A percentile compares a stretch with the other conserved stretches of the same genome.
Evolutionary conservation across 2,888 invertebrate species (phyloP).

Genomic region (Stenodera caucasica): DNA sequence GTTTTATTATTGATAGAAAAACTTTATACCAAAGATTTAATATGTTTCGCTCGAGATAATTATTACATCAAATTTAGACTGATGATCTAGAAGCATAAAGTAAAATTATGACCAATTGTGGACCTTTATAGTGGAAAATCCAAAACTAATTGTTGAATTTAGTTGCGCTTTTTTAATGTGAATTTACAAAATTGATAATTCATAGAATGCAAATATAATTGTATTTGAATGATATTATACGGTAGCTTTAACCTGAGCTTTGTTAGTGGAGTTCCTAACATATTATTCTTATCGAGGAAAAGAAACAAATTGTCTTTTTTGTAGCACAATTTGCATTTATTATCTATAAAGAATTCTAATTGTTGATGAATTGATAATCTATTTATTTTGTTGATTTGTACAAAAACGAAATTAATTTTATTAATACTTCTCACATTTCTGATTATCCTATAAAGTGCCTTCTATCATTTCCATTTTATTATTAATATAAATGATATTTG

Average conservation of each 20-base stretch:
- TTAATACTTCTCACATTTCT: conserved; percentile 11
- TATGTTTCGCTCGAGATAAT: conserved; percentile 4
- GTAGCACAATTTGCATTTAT: conserved; percentile 8
- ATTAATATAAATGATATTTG: conserved; percentile 28
- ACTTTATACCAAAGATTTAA: conserved; percentile 17
- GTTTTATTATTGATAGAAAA: conserved; percentile 18
- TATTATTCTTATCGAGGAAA: no score
- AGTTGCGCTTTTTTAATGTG: conserved; percentile 13
- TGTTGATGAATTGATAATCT: conserved; percentile 29
- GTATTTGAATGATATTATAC: conserved; percentile 35
- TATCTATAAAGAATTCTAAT: conserved; percentile 15
- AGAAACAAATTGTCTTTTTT: conserved; percentile 22
- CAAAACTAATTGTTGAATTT: conserved; percentile 19
- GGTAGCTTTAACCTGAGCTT: conserved; percentile 38
- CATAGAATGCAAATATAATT: conserved; percentile 5
- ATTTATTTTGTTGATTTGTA: conserved; percentile 30
- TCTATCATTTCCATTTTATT: conserved; percentile 29
- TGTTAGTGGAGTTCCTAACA: conserved; percentile 36
- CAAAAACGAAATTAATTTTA: conserved; percentile 25
- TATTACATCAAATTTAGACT: no score
- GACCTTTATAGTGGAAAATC: conserved; percentile 19
- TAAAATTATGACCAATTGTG: conserved; percentile 20
- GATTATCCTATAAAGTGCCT: conserved; percentile 37
- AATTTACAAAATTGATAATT: conserved; percentile 5
- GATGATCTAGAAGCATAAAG: conserved; percentile 7